These are phyloP conservation scores for Notechis scutatus DNA, from an alignment of 2,113 vertebrate genomes.

Conservation along the genomic window DNA sequence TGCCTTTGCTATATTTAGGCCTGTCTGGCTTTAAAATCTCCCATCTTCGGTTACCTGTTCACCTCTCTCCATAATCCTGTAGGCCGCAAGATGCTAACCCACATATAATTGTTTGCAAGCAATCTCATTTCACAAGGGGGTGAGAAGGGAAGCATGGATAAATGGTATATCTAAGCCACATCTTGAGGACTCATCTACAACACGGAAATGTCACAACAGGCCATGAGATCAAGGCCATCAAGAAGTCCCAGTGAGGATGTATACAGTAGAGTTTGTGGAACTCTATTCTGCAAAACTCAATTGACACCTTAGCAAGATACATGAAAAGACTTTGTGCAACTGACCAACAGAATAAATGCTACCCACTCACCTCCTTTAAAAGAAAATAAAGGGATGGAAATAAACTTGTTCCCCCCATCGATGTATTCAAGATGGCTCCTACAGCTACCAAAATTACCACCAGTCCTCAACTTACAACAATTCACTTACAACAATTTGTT, in stretches of 20 bases:
- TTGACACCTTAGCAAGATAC: not conserved
- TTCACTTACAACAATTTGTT: too few relatives aligned
- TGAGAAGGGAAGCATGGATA: not conserved
- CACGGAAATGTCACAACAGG: not conserved
- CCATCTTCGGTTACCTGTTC: not conserved
- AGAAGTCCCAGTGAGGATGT: not conserved
- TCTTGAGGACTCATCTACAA: not conserved
- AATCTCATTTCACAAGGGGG: not conserved
- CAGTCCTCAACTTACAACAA: not conserved
- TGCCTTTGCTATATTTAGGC: not conserved
- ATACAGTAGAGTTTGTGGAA: not conserved
- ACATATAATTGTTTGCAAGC: not conserved
- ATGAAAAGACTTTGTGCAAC: too few relatives aligned
- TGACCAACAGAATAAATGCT: not conserved
- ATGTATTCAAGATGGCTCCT: not conserved
- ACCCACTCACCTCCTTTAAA: not conserved
- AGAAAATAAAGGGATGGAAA: not conserved
- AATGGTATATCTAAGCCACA: not conserved
- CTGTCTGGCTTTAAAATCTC: not conserved
- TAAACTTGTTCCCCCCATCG: not conserved
- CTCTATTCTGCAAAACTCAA: not conserved
- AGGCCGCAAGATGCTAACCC: too few relatives aligned
- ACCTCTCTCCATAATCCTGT: not conserved
- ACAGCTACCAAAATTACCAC: not conserved
- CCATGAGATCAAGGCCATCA: not conserved